Evolutionary conservation across 2,888 invertebrate genomes (phyloP), one percentile per base, ranked within the genome.

Genomic region (Apamea sordens): DNA sequence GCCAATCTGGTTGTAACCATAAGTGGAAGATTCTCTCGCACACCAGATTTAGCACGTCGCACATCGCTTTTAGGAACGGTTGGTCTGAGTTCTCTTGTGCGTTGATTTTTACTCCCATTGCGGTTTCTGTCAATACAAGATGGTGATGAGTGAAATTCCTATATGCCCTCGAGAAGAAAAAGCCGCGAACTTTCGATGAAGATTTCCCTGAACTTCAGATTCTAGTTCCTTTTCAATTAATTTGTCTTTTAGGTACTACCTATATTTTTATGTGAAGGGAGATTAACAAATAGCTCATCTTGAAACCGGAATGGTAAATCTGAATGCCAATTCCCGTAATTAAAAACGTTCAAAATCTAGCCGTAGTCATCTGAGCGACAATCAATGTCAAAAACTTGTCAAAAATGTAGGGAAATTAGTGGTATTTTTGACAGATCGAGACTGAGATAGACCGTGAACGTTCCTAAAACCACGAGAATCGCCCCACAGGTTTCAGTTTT

Each of bases 1-100:
- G 89, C 90, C 97, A 97, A n/a, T 96, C 95, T 0, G 97, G 96
- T 73, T 96, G 96, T 76, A 96, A 90, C 97, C 97, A 97, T 32
- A 97, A 79, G 78, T 96, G 95, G 86, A 96, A 96, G 82, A 96
- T 95, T 84, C 97, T 94, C 88, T 94, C 90, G 76, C 94, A 94
- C 0, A 93, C 75, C 69, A 96, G 79, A 76, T 94, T 92, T 28
- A 96, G 84, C 1, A 94, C 13, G 1, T 82, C 86, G 63, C 90
- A 93, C 89, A 96, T 89, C 8, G 94, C 90, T 3, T 87, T 91
- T 56, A 97, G 85, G 86, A 96, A 96, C 2, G 93, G 92, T 0
- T 93, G 92, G 53, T 95, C 89, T 0, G 93, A 89, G 83, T 96
- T 92, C 5, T 88, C 92, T 89, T 95, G 96, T 0, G 95, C 94